Evolutionary conservation across 2,113 vertebrate genomes (phyloP).

Genomic region (Lota lota): DNA sequence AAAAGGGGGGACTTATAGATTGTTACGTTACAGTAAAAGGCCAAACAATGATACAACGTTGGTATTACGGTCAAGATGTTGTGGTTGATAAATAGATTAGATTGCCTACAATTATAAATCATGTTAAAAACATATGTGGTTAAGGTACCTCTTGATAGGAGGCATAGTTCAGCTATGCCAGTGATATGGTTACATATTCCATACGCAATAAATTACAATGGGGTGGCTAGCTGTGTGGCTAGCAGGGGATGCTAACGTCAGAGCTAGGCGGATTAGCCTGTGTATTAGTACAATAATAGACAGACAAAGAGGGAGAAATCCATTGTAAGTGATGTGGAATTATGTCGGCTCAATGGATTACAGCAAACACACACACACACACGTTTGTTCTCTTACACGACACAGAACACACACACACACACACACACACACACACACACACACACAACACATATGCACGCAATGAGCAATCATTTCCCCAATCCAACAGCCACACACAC

Average conservation of each 20-base stretch:
- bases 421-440: conserved; percentile 19
- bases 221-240: conserved; percentile 29
- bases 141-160: background rate
- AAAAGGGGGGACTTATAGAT: too few relatives aligned
- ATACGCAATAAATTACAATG: conserved; percentile 1
- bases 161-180: background rate
- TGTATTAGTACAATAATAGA: conserved; percentile 69
- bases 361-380: conserved; percentile 65
- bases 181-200: background rate
- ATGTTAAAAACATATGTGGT: too few relatives aligned
- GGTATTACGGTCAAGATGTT: too few relatives aligned
- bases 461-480: background rate
- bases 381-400: background rate
- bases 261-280: conserved; percentile 68
- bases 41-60: too few relatives aligned
- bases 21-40: too few relatives aligned
- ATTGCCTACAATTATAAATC: too few relatives aligned
- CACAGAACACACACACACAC: conserved; percentile 6
- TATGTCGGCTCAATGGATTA: conserved; percentile 75
- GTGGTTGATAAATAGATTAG: too few relatives aligned
- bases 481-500: conserved; percentile 20
- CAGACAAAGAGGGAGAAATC: conserved; percentile 72
- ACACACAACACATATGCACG: conserved; percentile 17
- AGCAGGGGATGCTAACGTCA: conserved; percentile 56
- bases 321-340: conserved; percentile 74